Conservation (phyloP, 1,140 invertebrate genomes). For the Antheraea mylitta region DNA sequence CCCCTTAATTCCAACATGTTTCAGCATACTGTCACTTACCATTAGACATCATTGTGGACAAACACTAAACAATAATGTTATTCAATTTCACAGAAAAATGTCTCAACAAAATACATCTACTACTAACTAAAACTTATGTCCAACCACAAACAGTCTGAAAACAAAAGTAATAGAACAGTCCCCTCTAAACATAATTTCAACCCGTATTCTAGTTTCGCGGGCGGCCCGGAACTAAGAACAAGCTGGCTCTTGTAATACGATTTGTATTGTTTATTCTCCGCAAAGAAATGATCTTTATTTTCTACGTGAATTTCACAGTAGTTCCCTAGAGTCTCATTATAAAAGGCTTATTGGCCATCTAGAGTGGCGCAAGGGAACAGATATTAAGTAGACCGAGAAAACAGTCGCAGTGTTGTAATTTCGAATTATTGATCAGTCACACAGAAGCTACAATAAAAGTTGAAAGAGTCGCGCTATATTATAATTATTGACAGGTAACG, state of each 20-base stretch:
- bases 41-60: no score
- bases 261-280: slow-evolving; percentile 19
- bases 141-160: background rate
- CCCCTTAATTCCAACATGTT: no score
- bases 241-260: background rate
- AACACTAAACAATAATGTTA: background rate
- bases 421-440: background rate
- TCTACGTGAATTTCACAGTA: slow-evolving; percentile 24
- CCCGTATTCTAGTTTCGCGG: background rate
- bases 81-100: background rate
- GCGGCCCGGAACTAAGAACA: background rate
- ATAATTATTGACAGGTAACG: no score
- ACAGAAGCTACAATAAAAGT: no score
- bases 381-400: background rate
- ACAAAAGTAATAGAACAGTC: background rate
- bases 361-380: slow-evolving; percentile 13
- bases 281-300: slow-evolving; percentile 28
- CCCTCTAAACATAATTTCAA: background rate
- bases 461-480: no score
- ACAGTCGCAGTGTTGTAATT: background rate
- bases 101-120: background rate
- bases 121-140: background rate
- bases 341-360: slow-evolving; percentile 34
- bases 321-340: slow-evolving; percentile 38
- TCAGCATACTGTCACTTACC: no score